Evolutionary conservation across 2,797 vertebrate species (phyloP).

Genomic region (Lemur catta): DNA sequence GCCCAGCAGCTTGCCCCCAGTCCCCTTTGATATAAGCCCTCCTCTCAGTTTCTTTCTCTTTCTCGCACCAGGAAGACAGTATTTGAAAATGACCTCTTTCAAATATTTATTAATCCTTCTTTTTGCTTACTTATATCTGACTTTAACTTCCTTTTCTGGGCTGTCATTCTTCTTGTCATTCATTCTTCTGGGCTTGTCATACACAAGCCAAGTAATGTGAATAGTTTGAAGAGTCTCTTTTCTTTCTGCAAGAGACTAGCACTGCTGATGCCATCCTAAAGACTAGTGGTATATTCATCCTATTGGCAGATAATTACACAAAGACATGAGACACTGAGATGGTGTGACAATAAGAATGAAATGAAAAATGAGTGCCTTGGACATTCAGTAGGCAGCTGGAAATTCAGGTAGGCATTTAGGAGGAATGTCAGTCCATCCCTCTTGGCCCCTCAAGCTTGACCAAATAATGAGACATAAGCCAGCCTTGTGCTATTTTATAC

Average conservation of each 20-base stretch:
- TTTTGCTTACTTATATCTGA: background rate
- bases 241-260: background rate
- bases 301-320: slow-evolving; percentile 22
- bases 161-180: background rate
- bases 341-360: background rate
- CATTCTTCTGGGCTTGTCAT: background rate
- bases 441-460: background rate
- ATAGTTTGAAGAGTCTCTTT: background rate
- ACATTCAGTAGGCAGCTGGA: background rate
- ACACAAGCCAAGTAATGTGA: background rate
- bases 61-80: background rate
- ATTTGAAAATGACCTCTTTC: slow-evolving; percentile 4
- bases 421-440: background rate
- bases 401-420: background rate
- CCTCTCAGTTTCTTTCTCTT: background rate
- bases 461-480: background rate
- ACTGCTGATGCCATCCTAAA: background rate
- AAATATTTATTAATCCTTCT: background rate
- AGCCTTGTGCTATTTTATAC: background rate
- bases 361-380: background rate
- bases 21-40: background rate
- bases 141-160: background rate
- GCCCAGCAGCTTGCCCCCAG: background rate
- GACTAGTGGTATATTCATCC: background rate
- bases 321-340: background rate